A percentile compares a stretch with the other conserved stretches of the same genome.
Evolutionary conservation across 2,888 invertebrate species (phyloP).

Genomic region (Thecocarcelia acutangulata): DNA sequence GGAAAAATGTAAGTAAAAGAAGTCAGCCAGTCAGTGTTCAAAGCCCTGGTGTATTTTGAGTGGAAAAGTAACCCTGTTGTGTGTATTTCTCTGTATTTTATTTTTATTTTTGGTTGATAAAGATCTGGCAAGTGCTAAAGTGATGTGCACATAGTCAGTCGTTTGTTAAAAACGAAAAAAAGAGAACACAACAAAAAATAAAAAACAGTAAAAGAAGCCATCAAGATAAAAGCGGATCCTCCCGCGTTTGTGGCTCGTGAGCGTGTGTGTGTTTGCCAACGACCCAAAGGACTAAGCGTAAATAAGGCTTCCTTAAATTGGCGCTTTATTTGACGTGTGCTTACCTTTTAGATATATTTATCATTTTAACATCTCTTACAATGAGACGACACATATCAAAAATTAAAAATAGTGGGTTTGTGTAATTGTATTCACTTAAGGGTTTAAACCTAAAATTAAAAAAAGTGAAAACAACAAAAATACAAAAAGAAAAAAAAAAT

Average conservation of each 20-base stretch:
- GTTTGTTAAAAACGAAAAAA: slow-evolving; percentile 23
- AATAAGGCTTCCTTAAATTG: slow-evolving; percentile 71
- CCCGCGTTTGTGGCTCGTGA: slow-evolving; percentile 67
- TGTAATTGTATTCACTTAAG: slow-evolving; percentile 28
- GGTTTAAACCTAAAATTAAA: slow-evolving; percentile 42
- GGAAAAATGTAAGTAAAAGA: slow-evolving; percentile 13
- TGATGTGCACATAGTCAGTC: slow-evolving; percentile 62
- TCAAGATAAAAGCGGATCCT: slow-evolving; percentile 70
- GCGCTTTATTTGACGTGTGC: slow-evolving; percentile 80
- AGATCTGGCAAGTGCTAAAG: slow-evolving; percentile 69
- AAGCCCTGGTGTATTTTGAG: neutral
- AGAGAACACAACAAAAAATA: neutral
- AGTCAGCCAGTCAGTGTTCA: slow-evolving; percentile 17
- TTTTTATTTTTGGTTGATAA: slow-evolving; percentile 50
- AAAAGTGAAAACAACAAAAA: slow-evolving; percentile 9
- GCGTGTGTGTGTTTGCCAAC: slow-evolving; percentile 23
- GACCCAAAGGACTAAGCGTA: slow-evolving; percentile 10
- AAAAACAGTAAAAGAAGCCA: slow-evolving; percentile 65
- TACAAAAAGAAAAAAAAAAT: neutral
- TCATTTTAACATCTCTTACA: slow-evolving; percentile 75
- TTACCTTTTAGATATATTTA: slow-evolving; percentile 77
- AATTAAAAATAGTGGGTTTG: slow-evolving; percentile 11
- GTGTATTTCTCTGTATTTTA: slow-evolving; percentile 13
- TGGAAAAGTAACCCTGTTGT: slow-evolving; percentile 60
- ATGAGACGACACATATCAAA: slow-evolving; percentile 39